Conservation (phyloP, 2,888 invertebrate genomes). For the Leucoptera coffeella region DNA sequence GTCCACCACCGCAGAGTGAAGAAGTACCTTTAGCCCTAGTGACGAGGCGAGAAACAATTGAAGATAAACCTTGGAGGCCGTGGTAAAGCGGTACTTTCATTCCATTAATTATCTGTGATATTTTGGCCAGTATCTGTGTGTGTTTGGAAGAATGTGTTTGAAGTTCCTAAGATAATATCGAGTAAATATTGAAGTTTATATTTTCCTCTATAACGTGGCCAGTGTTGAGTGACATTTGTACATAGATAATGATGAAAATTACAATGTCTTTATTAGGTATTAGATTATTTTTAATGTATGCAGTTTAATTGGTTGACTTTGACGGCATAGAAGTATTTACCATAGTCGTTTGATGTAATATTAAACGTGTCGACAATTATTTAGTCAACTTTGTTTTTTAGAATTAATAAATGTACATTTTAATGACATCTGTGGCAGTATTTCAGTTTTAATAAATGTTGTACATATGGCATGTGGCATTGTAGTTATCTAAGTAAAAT, state of each 20-base stretch:
- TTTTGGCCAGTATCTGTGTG: slow-evolving; percentile 12
- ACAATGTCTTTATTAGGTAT: too few species aligned
- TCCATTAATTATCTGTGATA: slow-evolving; percentile 16
- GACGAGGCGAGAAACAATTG: slow-evolving; percentile 57
- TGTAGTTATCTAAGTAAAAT: too few species aligned
- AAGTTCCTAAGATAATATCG: slow-evolving; percentile 4
- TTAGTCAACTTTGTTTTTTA: not conserved
- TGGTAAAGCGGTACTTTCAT: slow-evolving; percentile 51
- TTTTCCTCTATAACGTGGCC: slow-evolving; percentile 3
- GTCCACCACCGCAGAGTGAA: slow-evolving; percentile 28
- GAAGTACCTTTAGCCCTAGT: slow-evolving; percentile 65
- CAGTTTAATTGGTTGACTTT: too few species aligned
- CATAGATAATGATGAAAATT: too few species aligned
- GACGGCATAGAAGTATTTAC: too few species aligned
- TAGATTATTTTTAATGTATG: too few species aligned
- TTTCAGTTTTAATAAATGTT: too few species aligned
- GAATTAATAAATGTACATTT: slow-evolving; percentile 16
- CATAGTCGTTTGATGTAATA: too few species aligned
- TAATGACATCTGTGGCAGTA: slow-evolving; percentile 49
- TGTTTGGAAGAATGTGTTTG: slow-evolving; percentile 6
- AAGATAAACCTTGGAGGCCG: slow-evolving; percentile 77
- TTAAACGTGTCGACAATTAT: too few species aligned
- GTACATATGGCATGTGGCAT: too few species aligned
- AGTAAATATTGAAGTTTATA: not conserved
- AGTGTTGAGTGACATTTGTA: slow-evolving; percentile 5